A percentile compares a stretch with the other conserved stretches of the same genome.
These are phyloP conservation scores for Thymelicus lineola DNA, from an alignment of 2,888 invertebrate species.

Conservation along the genomic window DNA sequence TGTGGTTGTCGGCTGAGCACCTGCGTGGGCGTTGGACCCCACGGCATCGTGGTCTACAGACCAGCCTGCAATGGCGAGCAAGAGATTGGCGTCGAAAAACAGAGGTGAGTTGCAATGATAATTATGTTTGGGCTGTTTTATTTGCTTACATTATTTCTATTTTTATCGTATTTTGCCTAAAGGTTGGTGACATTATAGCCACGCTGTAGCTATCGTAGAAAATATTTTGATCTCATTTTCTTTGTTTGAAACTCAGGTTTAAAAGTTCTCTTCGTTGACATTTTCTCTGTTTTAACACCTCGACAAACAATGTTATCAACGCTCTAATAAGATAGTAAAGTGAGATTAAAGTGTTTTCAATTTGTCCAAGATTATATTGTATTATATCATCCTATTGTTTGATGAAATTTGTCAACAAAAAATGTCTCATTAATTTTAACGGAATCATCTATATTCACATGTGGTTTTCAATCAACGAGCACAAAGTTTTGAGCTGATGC, in stretches of 20 bases:
- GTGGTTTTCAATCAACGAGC: too few species aligned
- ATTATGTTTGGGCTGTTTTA: too few species aligned
- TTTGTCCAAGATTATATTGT: constrained; percentile 13
- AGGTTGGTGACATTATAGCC: too few species aligned
- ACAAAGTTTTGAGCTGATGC: too few species aligned
- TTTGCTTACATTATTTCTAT: too few species aligned
- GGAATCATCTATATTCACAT: too few species aligned
- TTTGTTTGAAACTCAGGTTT: too few species aligned
- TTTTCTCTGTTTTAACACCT: not conserved
- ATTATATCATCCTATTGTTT: constrained; percentile 14
- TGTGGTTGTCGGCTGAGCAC: constrained; percentile 80
- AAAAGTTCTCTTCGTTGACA: not conserved
- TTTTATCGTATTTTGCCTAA: too few species aligned
- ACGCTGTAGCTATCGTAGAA: not conserved
- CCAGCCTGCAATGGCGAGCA: constrained; percentile 82
- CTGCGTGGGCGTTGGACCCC: constrained; percentile 92
- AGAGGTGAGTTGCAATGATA: constrained; percentile 70
- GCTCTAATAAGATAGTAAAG: constrained; percentile 15
- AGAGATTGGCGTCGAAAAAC: constrained; percentile 87
- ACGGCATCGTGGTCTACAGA: constrained; percentile 90
- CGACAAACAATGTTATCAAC: constrained; percentile 23
- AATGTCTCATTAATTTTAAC: too few species aligned
- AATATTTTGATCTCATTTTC: not conserved
- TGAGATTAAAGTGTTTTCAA: constrained; percentile 18
- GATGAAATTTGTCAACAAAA: not conserved